Percentiles rank a stretch among this genome's conserved stretches.
These are phyloP conservation scores for Graphium colonna DNA, from an alignment of 2,888 invertebrate species.

Conservation along the genomic window DNA sequence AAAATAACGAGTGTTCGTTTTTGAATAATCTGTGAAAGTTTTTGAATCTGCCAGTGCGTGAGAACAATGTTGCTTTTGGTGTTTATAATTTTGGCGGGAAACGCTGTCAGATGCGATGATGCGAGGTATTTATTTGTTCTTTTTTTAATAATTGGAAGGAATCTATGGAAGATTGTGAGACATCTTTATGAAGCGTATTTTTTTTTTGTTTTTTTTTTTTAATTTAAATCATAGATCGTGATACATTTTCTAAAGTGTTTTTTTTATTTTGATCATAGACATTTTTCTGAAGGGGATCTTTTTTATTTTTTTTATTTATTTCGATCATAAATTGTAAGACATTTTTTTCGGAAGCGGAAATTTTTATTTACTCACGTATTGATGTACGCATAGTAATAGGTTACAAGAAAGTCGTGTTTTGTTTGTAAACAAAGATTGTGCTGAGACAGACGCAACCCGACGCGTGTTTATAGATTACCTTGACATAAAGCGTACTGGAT, in stretches of 20 bases:
- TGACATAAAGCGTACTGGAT: conserved; percentile 11
- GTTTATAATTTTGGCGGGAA: conserved; percentile 52
- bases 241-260: background rate
- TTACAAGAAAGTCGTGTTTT: background rate
- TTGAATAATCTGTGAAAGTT: conserved; percentile 16
- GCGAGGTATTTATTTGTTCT: conserved; percentile 40
- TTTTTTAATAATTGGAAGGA: no score
- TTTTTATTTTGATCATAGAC: background rate
- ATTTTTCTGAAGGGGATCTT: background rate
- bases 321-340: background rate
- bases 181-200: no score
- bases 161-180: no score
- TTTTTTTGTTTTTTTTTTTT: background rate
- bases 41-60: background rate
- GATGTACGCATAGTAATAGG: background rate
- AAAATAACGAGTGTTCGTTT: background rate
- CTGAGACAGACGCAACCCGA: background rate
- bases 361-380: background rate
- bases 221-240: background rate
- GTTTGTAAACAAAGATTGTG: conserved; percentile 12
- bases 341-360: background rate
- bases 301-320: background rate
- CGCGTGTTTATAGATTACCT: conserved; percentile 4
- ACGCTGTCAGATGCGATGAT: conserved; percentile 57
- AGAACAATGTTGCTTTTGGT: conserved; percentile 31